Evolutionary conservation across 2,888 invertebrate species (phyloP).

Genomic region (Leptopilina myrica): DNA sequence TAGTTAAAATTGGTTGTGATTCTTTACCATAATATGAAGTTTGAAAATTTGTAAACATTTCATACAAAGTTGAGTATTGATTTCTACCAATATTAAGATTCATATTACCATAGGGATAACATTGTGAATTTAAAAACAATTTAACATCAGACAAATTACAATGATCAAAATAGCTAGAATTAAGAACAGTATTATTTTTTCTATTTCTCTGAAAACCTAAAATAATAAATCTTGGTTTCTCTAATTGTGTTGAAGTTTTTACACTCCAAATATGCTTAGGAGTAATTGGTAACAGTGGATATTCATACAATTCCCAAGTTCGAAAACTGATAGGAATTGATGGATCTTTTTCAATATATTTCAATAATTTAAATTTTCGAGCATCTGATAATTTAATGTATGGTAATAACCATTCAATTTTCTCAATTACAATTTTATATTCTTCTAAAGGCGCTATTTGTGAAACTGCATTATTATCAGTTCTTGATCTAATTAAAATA

Average conservation of each 20-base stretch:
- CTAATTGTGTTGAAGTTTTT: slow-evolving; percentile 1
- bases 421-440: background rate
- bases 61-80: slow-evolving; percentile 62
- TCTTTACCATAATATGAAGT: slow-evolving; percentile 7
- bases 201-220: slow-evolving; percentile 21
- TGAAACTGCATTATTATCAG: background rate
- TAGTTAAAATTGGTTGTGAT: slow-evolving; percentile 33
- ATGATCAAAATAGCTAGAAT: slow-evolving; percentile 40
- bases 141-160: slow-evolving; percentile 62
- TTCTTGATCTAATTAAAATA: background rate
- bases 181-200: slow-evolving; percentile 59
- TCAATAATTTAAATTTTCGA: too few relatives aligned
- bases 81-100: slow-evolving; percentile 14
- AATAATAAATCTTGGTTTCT: background rate
- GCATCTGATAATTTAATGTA: too few relatives aligned
- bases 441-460: background rate
- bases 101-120: slow-evolving; percentile 67
- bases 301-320: too few relatives aligned
- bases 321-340: too few relatives aligned
- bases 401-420: too few relatives aligned
- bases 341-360: too few relatives aligned
- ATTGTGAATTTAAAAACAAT: slow-evolving; percentile 67
- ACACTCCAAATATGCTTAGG: too few relatives aligned
- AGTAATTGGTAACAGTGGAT: background rate
- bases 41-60: slow-evolving; percentile 54